Evolutionary conservation across 2,888 invertebrate genomes (phyloP), one percentile per base, ranked within the genome.

Genomic region (Heliconius cydno): DNA sequence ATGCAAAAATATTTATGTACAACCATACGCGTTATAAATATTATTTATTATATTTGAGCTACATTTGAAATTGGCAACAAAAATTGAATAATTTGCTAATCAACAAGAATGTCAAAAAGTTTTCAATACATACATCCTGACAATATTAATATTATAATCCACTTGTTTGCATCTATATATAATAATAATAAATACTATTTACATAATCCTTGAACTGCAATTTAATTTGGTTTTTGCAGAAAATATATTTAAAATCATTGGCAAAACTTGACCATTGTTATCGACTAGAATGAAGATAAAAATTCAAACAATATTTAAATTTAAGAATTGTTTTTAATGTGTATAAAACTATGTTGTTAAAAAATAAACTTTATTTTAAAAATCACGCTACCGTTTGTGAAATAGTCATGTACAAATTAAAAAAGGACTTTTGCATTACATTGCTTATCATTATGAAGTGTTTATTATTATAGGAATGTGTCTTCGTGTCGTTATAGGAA

Each of bases 1-100:
- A 68, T 77, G 78, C 60, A 67, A 77, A 77, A 74, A 75, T 68
- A 73, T 30, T 38, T 76, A 76, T 38, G 15, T 81, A 79, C 79
- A 78, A 41, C 70, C 73, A 60, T 60, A 34, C 41, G 28, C 52
- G 38, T 78, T 67, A 78, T 67, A 67, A 74, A 15, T 78, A 67
- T 66, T 65, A 78, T 66, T 46, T 38, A 22, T 38, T 73, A 73
- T 9, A 74, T 74, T 70, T 78, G 71, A 67, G 57, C 57, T 67
- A 78, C 28, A 7, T 73, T 57, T 12, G 12, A 67, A 73, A 67
- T 41, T 52, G 68, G 13, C 30, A 38, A 77, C 3, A 34, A 73
- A 34, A 73, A 34, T 1, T 25, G 7, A 60, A 73, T 60, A 60
- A 57, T 73, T 73, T 15, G 34, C 60, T 73, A 73, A 57, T 34